A percentile compares a stretch with the other conserved stretches of the same genome.
These are phyloP conservation scores for Coranthus polyacanthus DNA, from an alignment of 2,797 vertebrate genomes.

Conservation along the genomic window DNA sequence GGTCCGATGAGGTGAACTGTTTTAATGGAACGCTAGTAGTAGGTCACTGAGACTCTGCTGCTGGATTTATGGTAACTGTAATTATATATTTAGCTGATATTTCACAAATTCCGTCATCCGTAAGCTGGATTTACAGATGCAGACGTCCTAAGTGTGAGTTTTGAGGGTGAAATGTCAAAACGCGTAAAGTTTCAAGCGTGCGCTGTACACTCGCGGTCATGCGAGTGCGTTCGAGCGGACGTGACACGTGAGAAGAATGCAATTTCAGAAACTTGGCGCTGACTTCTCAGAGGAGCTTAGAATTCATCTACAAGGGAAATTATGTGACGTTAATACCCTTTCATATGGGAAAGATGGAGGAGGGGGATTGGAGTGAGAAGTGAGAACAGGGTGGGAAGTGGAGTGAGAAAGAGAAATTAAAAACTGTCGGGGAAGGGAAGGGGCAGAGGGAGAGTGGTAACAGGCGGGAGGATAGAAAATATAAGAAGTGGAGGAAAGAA, in stretches of 20 bases:
- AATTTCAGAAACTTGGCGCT: slow-evolving; percentile 31
- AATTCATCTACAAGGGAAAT: slow-evolving; percentile 54
- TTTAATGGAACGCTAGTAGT: slow-evolving; percentile 37
- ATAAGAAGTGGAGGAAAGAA: slow-evolving; percentile 52
- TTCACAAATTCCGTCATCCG: not conserved
- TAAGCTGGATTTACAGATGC: not conserved
- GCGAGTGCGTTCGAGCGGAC: slow-evolving; percentile 14
- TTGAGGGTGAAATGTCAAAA: not conserved
- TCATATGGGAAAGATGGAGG: slow-evolving; percentile 34
- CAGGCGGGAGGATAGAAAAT: slow-evolving; percentile 32
- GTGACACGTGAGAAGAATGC: slow-evolving; percentile 15
- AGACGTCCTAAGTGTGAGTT: not conserved
- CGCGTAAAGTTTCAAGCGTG: not conserved
- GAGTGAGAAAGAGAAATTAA: slow-evolving; percentile 50
- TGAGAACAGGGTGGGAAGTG: slow-evolving; percentile 19
- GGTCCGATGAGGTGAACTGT: slow-evolving; percentile 58
- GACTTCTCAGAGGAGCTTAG: slow-evolving; percentile 56
- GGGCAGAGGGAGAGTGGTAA: slow-evolving; percentile 39
- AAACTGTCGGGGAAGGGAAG: slow-evolving; percentile 45
- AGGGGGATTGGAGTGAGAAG: not conserved
- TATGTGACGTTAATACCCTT: slow-evolving; percentile 65
- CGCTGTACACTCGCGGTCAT: slow-evolving; percentile 3
- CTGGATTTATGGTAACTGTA: slow-evolving; percentile 27
- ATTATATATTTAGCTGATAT: not conserved
- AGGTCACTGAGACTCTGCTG: slow-evolving; percentile 42